Percentiles rank a stretch among this genome's conserved stretches.
phyloP scores from a whole-genome alignment of 2,797 vertebrate genomes.

The Orestias chungarensis region DNA sequence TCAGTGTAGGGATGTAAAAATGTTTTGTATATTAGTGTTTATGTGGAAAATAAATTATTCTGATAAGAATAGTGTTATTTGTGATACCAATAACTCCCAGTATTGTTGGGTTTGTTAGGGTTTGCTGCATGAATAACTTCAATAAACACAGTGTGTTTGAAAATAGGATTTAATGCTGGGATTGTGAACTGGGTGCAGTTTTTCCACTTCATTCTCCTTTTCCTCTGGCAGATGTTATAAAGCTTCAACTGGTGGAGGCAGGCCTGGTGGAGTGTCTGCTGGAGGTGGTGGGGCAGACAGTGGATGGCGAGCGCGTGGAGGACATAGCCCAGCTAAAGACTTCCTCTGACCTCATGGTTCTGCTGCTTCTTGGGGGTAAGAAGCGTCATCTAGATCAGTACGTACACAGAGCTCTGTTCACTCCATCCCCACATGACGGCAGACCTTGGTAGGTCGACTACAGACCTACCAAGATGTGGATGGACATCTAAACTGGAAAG shows the following conservation, averaged over 20 bases:
- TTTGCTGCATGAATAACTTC: too few relatives aligned
- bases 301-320: conserved; percentile 93
- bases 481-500: too few relatives aligned
- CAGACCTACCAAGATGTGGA: too few relatives aligned
- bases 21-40: too few relatives aligned
- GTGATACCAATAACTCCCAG: too few relatives aligned
- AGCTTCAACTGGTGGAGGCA: conserved; percentile 96
- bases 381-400: not conserved
- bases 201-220: not conserved
- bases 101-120: too few relatives aligned
- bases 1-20: too few relatives aligned
- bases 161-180: not conserved
- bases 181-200: not conserved
- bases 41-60: too few relatives aligned
- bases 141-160: not conserved
- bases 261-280: conserved; percentile 96
- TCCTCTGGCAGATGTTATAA: conserved; percentile 87
- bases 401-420: not conserved
- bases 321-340: conserved; percentile 96
- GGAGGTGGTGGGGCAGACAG: conserved; percentile 92
- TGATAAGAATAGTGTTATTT: too few relatives aligned
- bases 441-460: too few relatives aligned
- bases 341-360: conserved; percentile 96
- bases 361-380: conserved; percentile 93
- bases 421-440: too few relatives aligned